These are phyloP conservation scores for Rhinogobius similis DNA, from an alignment of 2,113 vertebrate genomes.

Conservation along the genomic window DNA sequence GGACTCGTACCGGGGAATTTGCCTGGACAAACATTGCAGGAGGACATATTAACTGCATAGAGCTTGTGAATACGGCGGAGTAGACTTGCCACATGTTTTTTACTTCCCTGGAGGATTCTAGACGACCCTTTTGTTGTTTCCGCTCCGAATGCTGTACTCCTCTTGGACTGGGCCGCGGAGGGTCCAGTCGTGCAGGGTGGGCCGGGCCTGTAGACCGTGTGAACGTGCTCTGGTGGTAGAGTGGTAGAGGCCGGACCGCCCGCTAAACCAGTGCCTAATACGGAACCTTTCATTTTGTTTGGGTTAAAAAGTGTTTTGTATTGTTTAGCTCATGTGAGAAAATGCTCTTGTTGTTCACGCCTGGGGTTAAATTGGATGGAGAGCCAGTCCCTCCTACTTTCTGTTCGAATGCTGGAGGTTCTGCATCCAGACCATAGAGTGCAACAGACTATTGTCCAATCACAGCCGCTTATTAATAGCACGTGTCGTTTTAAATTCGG, in stretches of 20 bases:
- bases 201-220: constrained; percentile 13
- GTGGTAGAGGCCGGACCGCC: constrained; percentile 28
- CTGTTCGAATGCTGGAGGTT: too few relatives aligned
- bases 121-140: background rate
- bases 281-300: constrained; percentile 7
- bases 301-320: constrained; percentile 3
- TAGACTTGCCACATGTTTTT: background rate
- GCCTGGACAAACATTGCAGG: background rate
- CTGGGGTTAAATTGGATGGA: background rate
- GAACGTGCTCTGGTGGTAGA: constrained; percentile 7
- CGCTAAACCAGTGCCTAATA: constrained; percentile 49
- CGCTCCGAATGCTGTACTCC: constrained; percentile 20
- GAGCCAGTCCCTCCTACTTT: too few relatives aligned
- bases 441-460: too few relatives aligned
- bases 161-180: background rate
- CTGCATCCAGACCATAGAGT: too few relatives aligned
- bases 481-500: too few relatives aligned
- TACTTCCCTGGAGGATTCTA: background rate
- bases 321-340: background rate
- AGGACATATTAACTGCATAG: constrained; percentile 2
- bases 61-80: constrained; percentile 6
- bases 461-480: too few relatives aligned
- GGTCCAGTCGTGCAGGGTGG: constrained; percentile 14
- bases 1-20: background rate
- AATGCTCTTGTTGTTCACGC: background rate